phyloP scores from a whole-genome alignment of 2,113 vertebrate genomes.

The Cichladusa arquata region DNA sequence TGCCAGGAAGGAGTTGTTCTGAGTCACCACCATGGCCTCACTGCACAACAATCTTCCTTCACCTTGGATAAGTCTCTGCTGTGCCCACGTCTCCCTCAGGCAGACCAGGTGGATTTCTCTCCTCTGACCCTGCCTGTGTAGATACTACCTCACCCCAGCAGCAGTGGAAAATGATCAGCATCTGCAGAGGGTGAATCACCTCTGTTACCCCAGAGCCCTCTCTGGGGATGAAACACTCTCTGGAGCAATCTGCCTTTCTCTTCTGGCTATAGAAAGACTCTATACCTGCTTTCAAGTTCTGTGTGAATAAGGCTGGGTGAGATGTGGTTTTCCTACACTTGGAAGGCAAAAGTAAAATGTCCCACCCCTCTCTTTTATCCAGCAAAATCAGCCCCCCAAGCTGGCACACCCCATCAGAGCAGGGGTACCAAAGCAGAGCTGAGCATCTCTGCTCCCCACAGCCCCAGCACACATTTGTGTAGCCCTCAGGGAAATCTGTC shows the following conservation, averaged over 20 bases:
- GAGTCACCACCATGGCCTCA: not conserved
- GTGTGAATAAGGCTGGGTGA: not conserved
- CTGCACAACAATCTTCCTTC: not conserved
- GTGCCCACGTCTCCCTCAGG: not conserved
- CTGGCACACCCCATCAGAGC: not conserved
- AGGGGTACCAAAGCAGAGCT: not conserved
- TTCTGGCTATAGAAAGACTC: not conserved
- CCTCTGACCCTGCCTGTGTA: not conserved
- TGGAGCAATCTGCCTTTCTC: not conserved
- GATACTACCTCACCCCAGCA: not conserved
- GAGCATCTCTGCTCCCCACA: not conserved
- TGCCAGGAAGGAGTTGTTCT: not conserved
- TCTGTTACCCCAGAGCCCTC: not conserved
- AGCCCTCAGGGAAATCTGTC: not conserved
- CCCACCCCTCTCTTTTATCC: not conserved
- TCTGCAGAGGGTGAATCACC: conserved; percentile 19
- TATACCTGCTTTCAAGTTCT: not conserved
- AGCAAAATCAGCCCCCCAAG: not conserved
- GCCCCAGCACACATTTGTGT: not conserved
- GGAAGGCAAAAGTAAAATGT: not conserved
- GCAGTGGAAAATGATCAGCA: conserved; percentile 6
- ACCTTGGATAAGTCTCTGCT: not conserved
- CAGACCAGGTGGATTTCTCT: conserved; percentile 27
- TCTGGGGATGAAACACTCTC: not conserved
- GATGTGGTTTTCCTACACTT: not conserved